Evolutionary conservation across 1,140 invertebrate species (phyloP), one percentile per base, ranked within the genome.

Genomic region (Tetramorium alpestre): DNA sequence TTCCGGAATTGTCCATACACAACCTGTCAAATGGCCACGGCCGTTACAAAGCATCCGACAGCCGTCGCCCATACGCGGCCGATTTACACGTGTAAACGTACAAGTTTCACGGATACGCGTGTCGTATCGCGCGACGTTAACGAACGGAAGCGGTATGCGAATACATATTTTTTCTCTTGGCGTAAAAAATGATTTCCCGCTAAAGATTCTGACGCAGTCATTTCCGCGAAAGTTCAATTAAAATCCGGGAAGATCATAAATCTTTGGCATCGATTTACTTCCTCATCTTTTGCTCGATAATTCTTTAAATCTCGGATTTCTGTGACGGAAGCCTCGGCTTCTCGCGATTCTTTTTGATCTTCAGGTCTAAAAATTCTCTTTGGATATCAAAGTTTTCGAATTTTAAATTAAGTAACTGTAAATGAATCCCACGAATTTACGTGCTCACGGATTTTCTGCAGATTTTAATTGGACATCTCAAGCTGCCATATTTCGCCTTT

Each of bases 1-100:
- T 92, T 87, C 89, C 87, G 85, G 82, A 82, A 91, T 91, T 89
- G 86, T 87, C 54, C 75, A 44, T 73, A 72, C 69, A 47, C 69
- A 65, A 87, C 77, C 87, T 81, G 65, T 86, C 75, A 73, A 69
- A 81, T 49, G 69, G 4, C 22, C 18, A 33, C 38, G 41, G 18
- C 13, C 47, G 11, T 13, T 82, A 82, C 41, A 82, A 73, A 73
- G 22, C 67, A 41, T 47, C 49, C 72, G 70, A 38, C 38, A 72
- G 49, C 70, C 49, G 49, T n/a, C 33, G 56, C 38, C n/a, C 18
- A 47, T n/a, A 62, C 16, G 51, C 13, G 56, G n/a, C 11, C 28
- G 22, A 54, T 77, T 33, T 70, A 69, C 22, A 38, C 7, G 16
- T 28, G 4, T 47, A 5, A 60, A 4, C 16, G 47, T 10, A n/a